Conservation (phyloP, 2,888 invertebrate species). For the Plagodis dolabraria region DNA sequence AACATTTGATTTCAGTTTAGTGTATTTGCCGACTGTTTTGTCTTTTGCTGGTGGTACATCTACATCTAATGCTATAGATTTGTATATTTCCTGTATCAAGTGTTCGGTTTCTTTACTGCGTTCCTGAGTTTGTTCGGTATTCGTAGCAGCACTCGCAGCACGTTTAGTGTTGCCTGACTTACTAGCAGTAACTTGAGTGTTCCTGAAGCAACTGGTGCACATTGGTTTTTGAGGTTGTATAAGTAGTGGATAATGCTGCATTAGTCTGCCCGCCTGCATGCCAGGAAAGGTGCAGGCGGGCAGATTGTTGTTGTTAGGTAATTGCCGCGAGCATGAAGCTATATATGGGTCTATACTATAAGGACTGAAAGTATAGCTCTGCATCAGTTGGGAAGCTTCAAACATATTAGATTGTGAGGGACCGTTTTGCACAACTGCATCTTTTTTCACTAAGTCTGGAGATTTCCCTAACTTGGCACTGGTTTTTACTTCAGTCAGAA, state of each 20-base stretch:
- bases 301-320: conserved; percentile 44
- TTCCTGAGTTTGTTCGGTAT: conserved; percentile 53
- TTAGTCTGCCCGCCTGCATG: conserved; percentile 46
- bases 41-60: conserved; percentile 37
- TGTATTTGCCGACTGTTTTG: conserved; percentile 6
- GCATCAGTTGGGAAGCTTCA: conserved; percentile 56
- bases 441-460: conserved; percentile 55
- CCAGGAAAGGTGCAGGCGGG: conserved; percentile 49
- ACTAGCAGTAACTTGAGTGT: conserved; percentile 26
- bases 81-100: conserved; percentile 75
- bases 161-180: conserved; percentile 12
- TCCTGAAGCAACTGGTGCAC: conserved; percentile 54
- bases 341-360: conserved; percentile 54
- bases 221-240: conserved; percentile 55
- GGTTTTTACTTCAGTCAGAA: conserved; percentile 69
- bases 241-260: conserved; percentile 66
- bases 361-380: conserved; percentile 64
- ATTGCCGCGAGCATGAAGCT: conserved; percentile 54
- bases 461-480: conserved; percentile 46
- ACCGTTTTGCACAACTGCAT: conserved; percentile 65
- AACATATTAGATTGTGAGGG: conserved; percentile 54
- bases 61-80: conserved; percentile 63
- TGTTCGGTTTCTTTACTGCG: conserved; percentile 65
- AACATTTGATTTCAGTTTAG: conserved; percentile 1
- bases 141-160: conserved; percentile 55